Evolutionary conservation across 2,888 invertebrate species (phyloP).

Genomic region (Nemotelus nigrinus): DNA sequence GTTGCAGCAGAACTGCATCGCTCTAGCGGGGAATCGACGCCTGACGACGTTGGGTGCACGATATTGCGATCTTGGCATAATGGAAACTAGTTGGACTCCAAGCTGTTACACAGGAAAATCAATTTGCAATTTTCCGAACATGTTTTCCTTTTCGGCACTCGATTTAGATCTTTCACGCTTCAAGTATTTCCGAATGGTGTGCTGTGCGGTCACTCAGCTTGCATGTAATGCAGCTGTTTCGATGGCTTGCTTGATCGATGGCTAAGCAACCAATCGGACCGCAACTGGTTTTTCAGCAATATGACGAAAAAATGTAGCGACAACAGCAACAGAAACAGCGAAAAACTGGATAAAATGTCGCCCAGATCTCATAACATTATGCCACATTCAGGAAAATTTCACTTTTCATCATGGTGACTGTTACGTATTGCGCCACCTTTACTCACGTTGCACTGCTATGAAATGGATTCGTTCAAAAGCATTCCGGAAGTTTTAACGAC

Average conservation of each 20-base stretch:
- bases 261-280: background rate
- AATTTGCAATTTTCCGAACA: conserved; percentile 12
- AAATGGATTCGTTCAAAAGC: background rate
- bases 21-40: no score
- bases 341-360: conserved; percentile 17
- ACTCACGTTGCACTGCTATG: background rate
- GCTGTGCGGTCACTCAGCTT: background rate
- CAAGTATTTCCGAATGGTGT: conserved; percentile 1
- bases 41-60: background rate
- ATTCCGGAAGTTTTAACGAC: conserved; percentile 13
- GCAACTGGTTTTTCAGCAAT: background rate
- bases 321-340: background rate
- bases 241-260: background rate
- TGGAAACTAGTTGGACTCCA: background rate
- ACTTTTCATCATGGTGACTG: conserved; percentile 20
- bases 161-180: conserved; percentile 5
- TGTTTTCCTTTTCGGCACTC: background rate
- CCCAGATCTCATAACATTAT: conserved; percentile 22
- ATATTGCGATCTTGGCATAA: background rate
- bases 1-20: background rate
- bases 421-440: conserved; percentile 7
- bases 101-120: conserved; percentile 11
- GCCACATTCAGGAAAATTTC: conserved; percentile 38
- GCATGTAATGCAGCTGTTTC: background rate
- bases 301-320: background rate